Evolutionary conservation across 2,888 invertebrate species (phyloP).

Genomic region (Brenthis hecate): DNA sequence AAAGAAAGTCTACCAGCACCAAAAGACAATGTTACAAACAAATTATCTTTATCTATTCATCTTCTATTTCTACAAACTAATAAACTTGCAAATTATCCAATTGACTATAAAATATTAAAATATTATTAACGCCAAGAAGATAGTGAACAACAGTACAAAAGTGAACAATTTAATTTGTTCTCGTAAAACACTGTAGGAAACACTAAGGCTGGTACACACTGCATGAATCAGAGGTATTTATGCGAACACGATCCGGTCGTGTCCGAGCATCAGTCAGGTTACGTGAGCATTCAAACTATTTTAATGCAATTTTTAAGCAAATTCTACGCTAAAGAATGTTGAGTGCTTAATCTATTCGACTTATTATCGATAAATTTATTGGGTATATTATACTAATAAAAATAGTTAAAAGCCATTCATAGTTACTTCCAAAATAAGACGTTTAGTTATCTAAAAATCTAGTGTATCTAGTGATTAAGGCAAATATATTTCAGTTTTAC

Average conservation of each 20-base stretch:
- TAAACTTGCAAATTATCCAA: too few relatives aligned
- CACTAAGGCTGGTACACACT: conserved; percentile 46
- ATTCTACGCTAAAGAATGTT: conserved; percentile 13
- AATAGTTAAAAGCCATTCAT: not conserved
- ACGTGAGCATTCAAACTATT: conserved; percentile 31
- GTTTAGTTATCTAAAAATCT: not conserved
- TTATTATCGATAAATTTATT: conserved; percentile 9
- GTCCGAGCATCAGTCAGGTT: conserved; percentile 67
- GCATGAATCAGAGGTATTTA: conserved; percentile 72
- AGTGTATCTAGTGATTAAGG: too few relatives aligned
- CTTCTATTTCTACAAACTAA: too few relatives aligned
- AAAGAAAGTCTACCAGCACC: too few relatives aligned
- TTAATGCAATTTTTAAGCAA: conserved; percentile 33
- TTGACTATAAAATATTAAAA: not conserved
- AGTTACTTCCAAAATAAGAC: conserved; percentile 4
- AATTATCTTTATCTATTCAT: too few relatives aligned
- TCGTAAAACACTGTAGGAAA: conserved; percentile 58
- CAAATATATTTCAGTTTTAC: too few relatives aligned
- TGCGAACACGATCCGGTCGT: conserved; percentile 58
- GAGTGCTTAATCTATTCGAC: not conserved
- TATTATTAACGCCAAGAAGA: conserved; percentile 11
- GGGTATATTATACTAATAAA: conserved; percentile 9
- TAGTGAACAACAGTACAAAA: conserved; percentile 24
- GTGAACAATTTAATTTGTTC: conserved; percentile 37
- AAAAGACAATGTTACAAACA: too few relatives aligned